Evolutionary conservation across 64 coral and sea anemone species (phyloP).

Genomic region (Dendrophyllia cribrosa): DNA sequence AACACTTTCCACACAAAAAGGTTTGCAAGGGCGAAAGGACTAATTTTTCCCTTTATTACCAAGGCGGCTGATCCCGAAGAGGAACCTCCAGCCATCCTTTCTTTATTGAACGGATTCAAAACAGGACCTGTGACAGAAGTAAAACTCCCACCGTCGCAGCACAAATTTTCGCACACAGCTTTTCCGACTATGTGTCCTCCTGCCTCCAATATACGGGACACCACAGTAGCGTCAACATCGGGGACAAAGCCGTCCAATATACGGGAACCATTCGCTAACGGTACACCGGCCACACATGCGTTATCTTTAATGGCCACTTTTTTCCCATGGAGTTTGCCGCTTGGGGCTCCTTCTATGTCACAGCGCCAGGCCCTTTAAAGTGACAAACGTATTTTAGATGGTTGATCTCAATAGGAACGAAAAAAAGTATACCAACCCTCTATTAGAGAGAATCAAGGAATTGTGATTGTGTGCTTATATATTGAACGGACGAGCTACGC

Average conservation of each 20-base stretch:
- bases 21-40: too few species aligned
- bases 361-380: too few species aligned
- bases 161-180: constrained; percentile 84
- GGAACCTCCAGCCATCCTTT: constrained; percentile 67
- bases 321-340: constrained; percentile 19
- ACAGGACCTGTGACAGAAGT: constrained; percentile 77
- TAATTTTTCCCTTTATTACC: constrained; percentile 13
- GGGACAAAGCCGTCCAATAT: constrained; percentile 16
- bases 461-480: too few species aligned
- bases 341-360: background rate
- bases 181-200: constrained; percentile 83
- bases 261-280: constrained; percentile 72
- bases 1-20: too few species aligned
- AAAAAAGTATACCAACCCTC: too few species aligned
- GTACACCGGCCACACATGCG: constrained; percentile 64
- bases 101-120: constrained; percentile 58
- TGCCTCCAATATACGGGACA: constrained; percentile 71
- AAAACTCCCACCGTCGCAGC: constrained; percentile 73
- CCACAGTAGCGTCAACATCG: too few species aligned
- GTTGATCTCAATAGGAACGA: too few species aligned
- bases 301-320: background rate
- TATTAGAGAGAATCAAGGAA: too few species aligned
- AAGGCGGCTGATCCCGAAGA: constrained; percentile 78
- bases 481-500: too few species aligned
- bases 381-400: too few species aligned